phyloP scores from a whole-genome alignment of 2,113 vertebrate species.

The Galeopterus variegatus region DNA sequence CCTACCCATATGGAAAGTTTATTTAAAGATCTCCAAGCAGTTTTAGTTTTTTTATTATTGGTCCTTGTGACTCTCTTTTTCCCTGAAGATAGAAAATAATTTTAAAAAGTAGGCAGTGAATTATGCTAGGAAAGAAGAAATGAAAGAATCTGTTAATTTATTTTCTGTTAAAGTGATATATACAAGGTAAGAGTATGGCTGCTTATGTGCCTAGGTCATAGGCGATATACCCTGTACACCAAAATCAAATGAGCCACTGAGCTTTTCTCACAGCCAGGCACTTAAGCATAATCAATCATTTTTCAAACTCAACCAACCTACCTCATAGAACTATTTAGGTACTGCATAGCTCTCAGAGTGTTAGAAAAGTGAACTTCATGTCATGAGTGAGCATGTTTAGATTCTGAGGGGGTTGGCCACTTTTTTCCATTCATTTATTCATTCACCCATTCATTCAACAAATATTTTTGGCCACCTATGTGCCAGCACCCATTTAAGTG shows the following conservation, averaged over 20 bases:
- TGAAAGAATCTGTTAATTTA: not conserved
- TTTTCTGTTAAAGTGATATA: conserved; percentile 52
- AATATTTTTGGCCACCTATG: not conserved
- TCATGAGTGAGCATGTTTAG: not conserved
- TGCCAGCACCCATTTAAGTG: not conserved
- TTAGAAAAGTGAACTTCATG: not conserved
- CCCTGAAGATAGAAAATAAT: conserved; percentile 27
- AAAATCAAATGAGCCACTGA: not conserved
- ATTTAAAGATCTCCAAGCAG: conserved; percentile 58
- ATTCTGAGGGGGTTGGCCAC: not conserved
- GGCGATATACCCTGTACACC: not conserved
- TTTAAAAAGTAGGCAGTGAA: conserved; percentile 18
- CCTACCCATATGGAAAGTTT: not conserved
- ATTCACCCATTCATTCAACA: not conserved
- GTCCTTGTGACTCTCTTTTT: conserved; percentile 24
- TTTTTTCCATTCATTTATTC: not conserved
- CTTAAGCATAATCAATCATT: not conserved
- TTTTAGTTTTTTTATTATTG: conserved; percentile 25
- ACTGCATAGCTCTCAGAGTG: not conserved
- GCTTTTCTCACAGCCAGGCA: not conserved
- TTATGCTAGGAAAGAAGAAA: not conserved
- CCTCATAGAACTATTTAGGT: not conserved
- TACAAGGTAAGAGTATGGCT: not conserved
- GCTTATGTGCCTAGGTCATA: not conserved
- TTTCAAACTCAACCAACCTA: not conserved